Evolutionary conservation across 2,888 invertebrate genomes (phyloP), one percentile per base, ranked within the genome.

Genomic region (Tetropium fuscum): DNA sequence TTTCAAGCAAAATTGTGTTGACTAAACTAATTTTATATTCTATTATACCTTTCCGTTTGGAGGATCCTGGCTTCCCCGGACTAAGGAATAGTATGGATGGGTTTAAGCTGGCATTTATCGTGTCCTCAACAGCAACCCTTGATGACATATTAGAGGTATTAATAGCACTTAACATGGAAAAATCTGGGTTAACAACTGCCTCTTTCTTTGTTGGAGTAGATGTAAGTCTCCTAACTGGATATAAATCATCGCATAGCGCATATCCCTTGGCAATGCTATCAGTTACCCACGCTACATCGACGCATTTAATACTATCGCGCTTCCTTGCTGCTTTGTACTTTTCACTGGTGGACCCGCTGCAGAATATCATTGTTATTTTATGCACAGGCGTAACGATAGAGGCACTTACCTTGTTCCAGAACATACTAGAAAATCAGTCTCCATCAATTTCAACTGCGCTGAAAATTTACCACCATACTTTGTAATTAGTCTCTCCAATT

Each of bases 231-330:
- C 66, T 43, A 11, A 69, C 62, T 54, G 61, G 58, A 48, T 86
- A 82, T 70, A 88, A 89, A 44, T 84, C 79, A 2, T 85, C 84
- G 0, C 90, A 88, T 32, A 92, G 70, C 0, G 91, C 88, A 63
- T 87, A 90, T 0, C 94, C 93, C 18, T 85, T 86, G 18, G 86
- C 83, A 0, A 90, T 84, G n/a, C 93, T 94, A 20, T 94, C 91
- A 53, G 85, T 85, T 30, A 96, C 83, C 97, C 97, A 97, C 1
- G 89, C 82, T 0, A 90, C 86, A 8, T 85, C 83, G 0, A 97
- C 88, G 71, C 95, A 93, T 30, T 87, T 71, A n/a, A 80, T 74
- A 53, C 83, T 83, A 2, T 51, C n/a, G 7, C 71, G 66, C 62
- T 85, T 85, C 36, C 84, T 30, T 0, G 87, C 87, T 0, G 86